These are phyloP conservation scores for Dasypogon diadema DNA, from an alignment of 2,888 invertebrate species.

Conservation along the genomic window DNA sequence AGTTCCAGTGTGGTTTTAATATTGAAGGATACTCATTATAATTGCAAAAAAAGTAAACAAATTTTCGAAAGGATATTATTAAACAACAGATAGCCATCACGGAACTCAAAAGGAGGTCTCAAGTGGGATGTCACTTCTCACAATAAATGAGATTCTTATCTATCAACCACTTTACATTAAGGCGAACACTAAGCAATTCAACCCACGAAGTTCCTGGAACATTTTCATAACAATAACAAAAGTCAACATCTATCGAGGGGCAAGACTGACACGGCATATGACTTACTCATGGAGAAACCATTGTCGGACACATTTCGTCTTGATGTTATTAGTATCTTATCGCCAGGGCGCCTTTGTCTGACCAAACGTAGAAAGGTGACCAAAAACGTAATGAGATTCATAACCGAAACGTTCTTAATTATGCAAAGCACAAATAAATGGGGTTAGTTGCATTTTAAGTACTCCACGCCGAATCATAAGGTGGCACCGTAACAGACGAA, in stretches of 20 bases:
- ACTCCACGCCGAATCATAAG: neutral
- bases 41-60: too few relatives aligned
- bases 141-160: too few relatives aligned
- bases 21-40: too few relatives aligned
- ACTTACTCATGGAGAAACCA: neutral
- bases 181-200: too few relatives aligned
- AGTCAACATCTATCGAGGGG: neutral
- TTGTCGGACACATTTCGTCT: neutral
- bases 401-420: neutral
- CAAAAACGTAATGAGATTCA: neutral
- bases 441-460: slow-evolving; percentile 14
- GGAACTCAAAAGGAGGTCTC: too few relatives aligned
- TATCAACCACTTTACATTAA: too few relatives aligned
- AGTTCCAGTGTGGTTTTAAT: too few relatives aligned
- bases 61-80: too few relatives aligned
- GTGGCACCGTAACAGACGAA: neutral
- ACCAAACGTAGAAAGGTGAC: neutral
- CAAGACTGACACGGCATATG: too few relatives aligned
- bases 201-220: too few relatives aligned
- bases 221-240: neutral
- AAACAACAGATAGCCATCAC: too few relatives aligned
- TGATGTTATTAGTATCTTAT: neutral
- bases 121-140: too few relatives aligned
- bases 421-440: slow-evolving; percentile 15
- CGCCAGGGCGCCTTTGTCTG: neutral